A percentile compares a stretch with the other conserved stretches of the same genome.
Conservation (phyloP, 2,888 invertebrate genomes). For the Caenorhabditis plicata region DNA sequence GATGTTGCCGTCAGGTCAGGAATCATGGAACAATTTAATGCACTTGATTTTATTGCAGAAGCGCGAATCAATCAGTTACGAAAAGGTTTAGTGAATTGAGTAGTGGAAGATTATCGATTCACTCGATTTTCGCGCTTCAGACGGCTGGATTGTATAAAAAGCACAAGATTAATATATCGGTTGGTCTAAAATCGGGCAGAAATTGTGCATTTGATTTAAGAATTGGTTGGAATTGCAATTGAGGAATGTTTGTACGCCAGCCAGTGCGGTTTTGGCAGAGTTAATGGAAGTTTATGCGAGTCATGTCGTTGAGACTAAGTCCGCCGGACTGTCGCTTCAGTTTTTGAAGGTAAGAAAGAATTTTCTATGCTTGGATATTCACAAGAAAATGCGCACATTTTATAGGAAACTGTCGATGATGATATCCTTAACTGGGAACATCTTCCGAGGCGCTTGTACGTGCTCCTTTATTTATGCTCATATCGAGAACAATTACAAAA, state of each 20-base stretch:
- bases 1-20: constrained; percentile 19
- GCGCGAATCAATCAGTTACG: constrained; percentile 12
- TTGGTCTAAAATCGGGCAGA: not conserved
- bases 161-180: constrained; percentile 17
- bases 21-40: not conserved
- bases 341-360: not conserved
- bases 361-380: not conserved
- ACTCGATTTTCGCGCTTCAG: constrained; percentile 27
- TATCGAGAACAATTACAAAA: constrained; percentile 23
- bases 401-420: constrained; percentile 24
- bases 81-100: constrained; percentile 6
- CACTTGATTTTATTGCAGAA: constrained; percentile 7
- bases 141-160: constrained; percentile 10
- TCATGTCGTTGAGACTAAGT: not conserved
- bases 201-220: constrained; percentile 1
- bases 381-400: not conserved
- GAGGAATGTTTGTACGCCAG: constrained; percentile 8
- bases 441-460: constrained; percentile 16
- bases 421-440: constrained; percentile 24
- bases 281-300: constrained; percentile 10
- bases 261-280: constrained; percentile 7
- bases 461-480: constrained; percentile 23
- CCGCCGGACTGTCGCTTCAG: not conserved
- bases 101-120: constrained; percentile 9
- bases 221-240: constrained; percentile 23